phyloP scores from a whole-genome alignment of 2,113 vertebrate genomes.

The Hippocampus abdominalis region DNA sequence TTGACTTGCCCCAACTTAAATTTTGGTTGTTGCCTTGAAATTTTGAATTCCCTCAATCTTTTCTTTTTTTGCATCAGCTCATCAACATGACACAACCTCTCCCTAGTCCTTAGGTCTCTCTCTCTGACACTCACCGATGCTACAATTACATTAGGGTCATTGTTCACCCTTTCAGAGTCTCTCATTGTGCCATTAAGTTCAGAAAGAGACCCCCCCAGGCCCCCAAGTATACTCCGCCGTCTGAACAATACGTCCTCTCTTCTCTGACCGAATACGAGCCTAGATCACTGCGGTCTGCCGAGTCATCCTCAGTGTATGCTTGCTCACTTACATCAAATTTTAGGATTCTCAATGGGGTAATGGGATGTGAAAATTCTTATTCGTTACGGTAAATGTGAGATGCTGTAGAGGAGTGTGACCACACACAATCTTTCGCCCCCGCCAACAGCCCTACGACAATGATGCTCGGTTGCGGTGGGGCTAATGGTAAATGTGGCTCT shows the following conservation, averaged over 20 bases:
- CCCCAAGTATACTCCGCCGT: neutral
- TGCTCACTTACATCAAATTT: neutral
- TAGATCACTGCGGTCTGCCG: conserved; percentile 27
- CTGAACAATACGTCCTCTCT: conserved; percentile 25
- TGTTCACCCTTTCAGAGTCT: conserved; percentile 12
- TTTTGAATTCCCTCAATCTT: no score
- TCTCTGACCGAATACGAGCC: conserved; percentile 32
- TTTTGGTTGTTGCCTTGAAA: no score
- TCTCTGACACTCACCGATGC: conserved; percentile 22
- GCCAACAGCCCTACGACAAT: neutral
- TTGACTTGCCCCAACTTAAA: no score
- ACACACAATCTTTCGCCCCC: no score
- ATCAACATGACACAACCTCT: conserved; percentile 49
- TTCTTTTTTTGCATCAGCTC: neutral
- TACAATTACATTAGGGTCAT: conserved; percentile 34
- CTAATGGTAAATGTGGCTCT: neutral
- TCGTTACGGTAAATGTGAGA: neutral
- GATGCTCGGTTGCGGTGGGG: neutral
- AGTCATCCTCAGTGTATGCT: neutral
- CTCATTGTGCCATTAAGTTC: conserved; percentile 25
- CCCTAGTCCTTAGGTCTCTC: conserved; percentile 28
- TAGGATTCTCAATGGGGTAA: no score
- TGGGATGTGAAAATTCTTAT: neutral
- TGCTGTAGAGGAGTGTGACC: neutral
- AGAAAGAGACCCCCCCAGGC: conserved; percentile 1